Evolutionary conservation across 2,888 invertebrate genomes (phyloP), one percentile per base, ranked within the genome.

Genomic region (Conus canariensis): DNA sequence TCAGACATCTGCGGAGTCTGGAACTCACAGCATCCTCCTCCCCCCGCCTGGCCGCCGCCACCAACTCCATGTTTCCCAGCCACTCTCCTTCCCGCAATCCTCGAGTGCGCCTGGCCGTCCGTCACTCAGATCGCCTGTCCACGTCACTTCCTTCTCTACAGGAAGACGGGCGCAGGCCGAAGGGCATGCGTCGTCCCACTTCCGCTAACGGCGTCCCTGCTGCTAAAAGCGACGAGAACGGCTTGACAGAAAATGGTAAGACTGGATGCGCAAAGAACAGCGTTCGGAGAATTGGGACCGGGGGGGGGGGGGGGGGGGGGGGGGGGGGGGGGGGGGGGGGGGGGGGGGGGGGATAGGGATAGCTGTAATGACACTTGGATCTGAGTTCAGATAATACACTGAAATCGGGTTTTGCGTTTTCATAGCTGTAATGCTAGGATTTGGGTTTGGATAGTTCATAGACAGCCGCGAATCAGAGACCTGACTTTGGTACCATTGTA

Each of bases 61-160:
- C 86, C 12, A 77, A 30, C 70, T 89, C 58, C 22, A 22, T 58
- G 25, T 59, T 88, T n/a, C 85, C 82, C 14, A 89, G 83, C 67
- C 30, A 67, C 56, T 67, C 30, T 14, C 82, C 88, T 25, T 12
- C 45, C 19, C 16, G n/a, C 10, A 25, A 83, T 30, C 10, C 30
- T 1, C 60, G 88, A 14, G 74, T 58, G 14, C 45, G 64, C 5
- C 58, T 70, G 22, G 74, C 87, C 16, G 74, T 25, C 14, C 67
- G 64, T 3, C 19, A 59, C 60, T 16, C 58, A 3, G 64, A 64
- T 30, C 80, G 88, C 30, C 80, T 88, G 22, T 88, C 87, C 56
- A 70, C 30, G 82, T 91, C 91, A 10, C 88, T 90, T 64, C 90
- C 90, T 19, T 67, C 83, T 22, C 30, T 90, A 14, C 80, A 87